Evolutionary conservation across 2,113 vertebrate genomes (phyloP).

Genomic region (Jacana jacana): DNA sequence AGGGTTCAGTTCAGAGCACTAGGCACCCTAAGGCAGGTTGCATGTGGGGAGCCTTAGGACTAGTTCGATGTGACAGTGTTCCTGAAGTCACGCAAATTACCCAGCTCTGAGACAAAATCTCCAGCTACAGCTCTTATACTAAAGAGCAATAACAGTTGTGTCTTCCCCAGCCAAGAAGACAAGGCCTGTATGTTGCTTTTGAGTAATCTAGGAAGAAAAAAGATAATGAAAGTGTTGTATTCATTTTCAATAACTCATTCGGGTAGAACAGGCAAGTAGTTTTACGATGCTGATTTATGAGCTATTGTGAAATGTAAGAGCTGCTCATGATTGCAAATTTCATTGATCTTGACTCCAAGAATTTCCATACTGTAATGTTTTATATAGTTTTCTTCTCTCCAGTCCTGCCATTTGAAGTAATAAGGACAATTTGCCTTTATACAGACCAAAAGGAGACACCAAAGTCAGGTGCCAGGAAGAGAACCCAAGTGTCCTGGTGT

Average conservation of each 20-base stretch:
- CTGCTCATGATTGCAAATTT: constrained; percentile 20
- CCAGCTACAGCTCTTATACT: neutral
- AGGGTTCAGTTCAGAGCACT: neutral
- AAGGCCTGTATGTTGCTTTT: neutral
- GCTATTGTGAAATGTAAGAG: constrained; percentile 15
- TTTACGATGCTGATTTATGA: constrained; percentile 21
- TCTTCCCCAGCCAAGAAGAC: neutral
- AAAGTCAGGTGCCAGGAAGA: neutral
- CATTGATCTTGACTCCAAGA: constrained; percentile 19
- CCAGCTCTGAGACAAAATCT: neutral
- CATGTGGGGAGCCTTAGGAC: neutral
- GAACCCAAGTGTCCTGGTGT: neutral
- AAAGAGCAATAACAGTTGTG: accelerated
- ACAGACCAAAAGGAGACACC: neutral
- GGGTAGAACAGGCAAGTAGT: neutral
- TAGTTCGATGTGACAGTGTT: neutral
- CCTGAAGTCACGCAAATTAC: neutral
- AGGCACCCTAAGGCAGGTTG: neutral
- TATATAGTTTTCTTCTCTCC: neutral
- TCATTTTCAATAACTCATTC: constrained; percentile 21
- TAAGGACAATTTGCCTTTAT: neutral
- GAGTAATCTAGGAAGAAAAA: neutral
- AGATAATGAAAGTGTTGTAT: neutral
- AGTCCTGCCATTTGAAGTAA: neutral
- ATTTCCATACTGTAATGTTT: neutral